These are phyloP conservation scores for Mesorhabditis sp. DNA, from an alignment of 2,888 invertebrate species.

Conservation along the genomic window DNA sequence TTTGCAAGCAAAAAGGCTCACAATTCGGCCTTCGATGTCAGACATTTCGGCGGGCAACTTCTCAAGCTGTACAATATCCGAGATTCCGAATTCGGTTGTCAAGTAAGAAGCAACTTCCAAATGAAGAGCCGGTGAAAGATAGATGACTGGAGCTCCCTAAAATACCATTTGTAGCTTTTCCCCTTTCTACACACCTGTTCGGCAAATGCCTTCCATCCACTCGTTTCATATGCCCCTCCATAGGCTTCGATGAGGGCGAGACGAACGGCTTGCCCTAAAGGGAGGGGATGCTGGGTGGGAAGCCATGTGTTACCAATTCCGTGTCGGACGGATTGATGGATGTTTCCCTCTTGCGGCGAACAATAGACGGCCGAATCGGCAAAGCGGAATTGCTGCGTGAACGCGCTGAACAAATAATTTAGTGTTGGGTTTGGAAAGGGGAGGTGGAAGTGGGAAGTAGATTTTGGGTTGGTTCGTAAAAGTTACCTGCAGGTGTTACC, in stretches of 20 bases:
- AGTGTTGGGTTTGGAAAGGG: too few relatives aligned
- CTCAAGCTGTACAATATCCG: conserved; percentile 36
- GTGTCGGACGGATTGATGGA: conserved; percentile 34
- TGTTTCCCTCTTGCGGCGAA: conserved; percentile 37
- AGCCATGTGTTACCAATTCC: conserved; percentile 29
- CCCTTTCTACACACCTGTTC: conserved; percentile 27
- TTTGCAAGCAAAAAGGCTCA: conserved; percentile 16
- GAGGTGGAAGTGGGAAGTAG: too few relatives aligned
- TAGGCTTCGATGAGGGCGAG: conserved; percentile 40
- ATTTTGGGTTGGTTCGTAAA: too few relatives aligned
- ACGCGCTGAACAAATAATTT: neutral
- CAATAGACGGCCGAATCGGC: conserved; percentile 39
- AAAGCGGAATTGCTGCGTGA: conserved; percentile 12
- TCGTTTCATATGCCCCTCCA: conserved; percentile 34
- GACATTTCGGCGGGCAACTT: conserved; percentile 36
- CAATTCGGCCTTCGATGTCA: conserved; percentile 45
- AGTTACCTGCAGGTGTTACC: conserved; percentile 25
- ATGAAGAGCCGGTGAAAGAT: conserved; percentile 48
- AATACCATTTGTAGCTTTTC: conserved; percentile 7
- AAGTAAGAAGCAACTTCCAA: conserved; percentile 39
- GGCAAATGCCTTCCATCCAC: conserved; percentile 40
- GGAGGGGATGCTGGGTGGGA: neutral
- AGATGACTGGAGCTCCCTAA: conserved; percentile 45
- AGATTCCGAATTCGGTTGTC: conserved; percentile 42
- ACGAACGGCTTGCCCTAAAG: conserved; percentile 36